Conservation (phyloP, 2,888 invertebrate genomes). For the Psylliodes chrysocephalus region DNA sequence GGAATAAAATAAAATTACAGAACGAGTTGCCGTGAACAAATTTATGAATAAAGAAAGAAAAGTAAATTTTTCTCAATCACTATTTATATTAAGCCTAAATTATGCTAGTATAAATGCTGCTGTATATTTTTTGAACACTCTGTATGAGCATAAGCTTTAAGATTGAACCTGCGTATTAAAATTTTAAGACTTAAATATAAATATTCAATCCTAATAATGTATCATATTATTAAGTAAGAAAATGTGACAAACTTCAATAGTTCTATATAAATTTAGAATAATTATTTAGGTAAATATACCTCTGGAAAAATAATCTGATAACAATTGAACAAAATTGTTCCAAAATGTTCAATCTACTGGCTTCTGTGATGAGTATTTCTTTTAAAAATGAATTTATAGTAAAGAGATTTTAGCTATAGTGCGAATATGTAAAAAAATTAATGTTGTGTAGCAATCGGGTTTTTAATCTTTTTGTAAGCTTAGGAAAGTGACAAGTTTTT, state of each 20-base stretch:
- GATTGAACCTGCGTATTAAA: background rate
- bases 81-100: too few species aligned
- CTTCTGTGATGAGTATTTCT: constrained; percentile 64
- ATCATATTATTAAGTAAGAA: background rate
- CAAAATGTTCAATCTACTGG: constrained; percentile 54
- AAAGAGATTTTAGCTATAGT: constrained; percentile 42
- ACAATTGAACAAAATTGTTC: constrained; percentile 46
- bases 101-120: too few species aligned
- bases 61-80: too few species aligned
- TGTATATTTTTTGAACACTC: background rate
- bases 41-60: too few species aligned
- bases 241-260: background rate
- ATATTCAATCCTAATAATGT: background rate
- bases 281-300: too few species aligned
- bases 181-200: background rate
- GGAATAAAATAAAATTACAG: too few species aligned
- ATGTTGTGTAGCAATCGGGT: constrained; percentile 56
- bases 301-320: constrained; percentile 1
- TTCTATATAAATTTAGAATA: background rate
- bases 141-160: background rate
- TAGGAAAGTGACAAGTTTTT: constrained; percentile 43
- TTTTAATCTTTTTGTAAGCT: constrained; percentile 59
- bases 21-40: too few species aligned
- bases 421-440: constrained; percentile 35
- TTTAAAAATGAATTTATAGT: constrained; percentile 54